Percentiles rank a stretch among this genome's conserved stretches.
Conservation (phyloP, 2,797 vertebrate species). For the Melopsittacus undulatus region DNA sequence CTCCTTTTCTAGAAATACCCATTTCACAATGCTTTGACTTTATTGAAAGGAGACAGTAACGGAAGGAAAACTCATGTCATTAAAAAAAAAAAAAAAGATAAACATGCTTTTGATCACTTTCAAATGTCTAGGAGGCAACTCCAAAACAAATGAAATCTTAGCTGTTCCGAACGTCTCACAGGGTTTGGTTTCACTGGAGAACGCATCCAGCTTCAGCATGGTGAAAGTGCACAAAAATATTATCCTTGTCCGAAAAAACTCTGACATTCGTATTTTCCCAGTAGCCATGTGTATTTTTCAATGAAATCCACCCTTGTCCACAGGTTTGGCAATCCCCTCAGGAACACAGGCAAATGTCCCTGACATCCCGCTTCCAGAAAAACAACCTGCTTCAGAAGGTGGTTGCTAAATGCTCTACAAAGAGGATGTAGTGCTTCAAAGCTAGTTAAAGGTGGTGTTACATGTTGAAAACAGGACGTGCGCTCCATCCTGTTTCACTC, state of each 20-base stretch:
- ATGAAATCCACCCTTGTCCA: neutral
- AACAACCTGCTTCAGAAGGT: neutral
- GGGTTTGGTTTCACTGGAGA: neutral
- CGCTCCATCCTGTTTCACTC: slow-evolving; percentile 51
- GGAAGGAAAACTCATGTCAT: neutral
- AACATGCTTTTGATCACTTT: neutral
- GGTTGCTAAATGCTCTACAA: neutral
- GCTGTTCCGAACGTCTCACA: neutral
- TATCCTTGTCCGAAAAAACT: neutral
- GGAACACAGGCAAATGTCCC: rapidly evolving
- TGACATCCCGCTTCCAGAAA: neutral
- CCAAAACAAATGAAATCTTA: neutral
- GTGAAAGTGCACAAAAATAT: slow-evolving; percentile 4
- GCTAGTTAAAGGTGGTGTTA: neutral
- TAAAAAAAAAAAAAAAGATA: neutral
- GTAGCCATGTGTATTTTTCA: neutral
- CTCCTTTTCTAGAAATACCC: neutral
- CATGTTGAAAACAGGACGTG: slow-evolving; percentile 32
- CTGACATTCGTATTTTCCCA: neutral
- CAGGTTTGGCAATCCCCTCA: neutral
- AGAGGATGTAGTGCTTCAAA: slow-evolving; percentile 11
- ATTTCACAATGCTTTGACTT: neutral
- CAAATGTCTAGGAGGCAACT: neutral
- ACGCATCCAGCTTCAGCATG: neutral
- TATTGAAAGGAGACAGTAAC: neutral